A percentile compares a stretch with the other conserved stretches of the same genome.
These are phyloP conservation scores for Genyomyrus donnyi DNA, from an alignment of 2,113 vertebrate genomes.

Conservation along the genomic window DNA sequence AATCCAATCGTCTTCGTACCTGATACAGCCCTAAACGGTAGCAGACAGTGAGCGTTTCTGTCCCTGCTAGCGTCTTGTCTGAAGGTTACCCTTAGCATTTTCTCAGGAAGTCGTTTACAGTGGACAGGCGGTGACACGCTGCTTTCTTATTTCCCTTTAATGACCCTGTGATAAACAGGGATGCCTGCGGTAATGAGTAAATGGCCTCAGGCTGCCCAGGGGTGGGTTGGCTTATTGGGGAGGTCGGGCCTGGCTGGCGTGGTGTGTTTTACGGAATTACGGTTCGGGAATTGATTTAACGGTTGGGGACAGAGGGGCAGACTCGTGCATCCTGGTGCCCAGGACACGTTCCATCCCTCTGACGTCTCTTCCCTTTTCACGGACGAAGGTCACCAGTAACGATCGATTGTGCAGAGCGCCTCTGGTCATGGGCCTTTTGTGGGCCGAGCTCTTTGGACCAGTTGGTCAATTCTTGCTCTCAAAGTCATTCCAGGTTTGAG, in stretches of 20 bases:
- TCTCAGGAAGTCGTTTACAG: slow-evolving; percentile 16
- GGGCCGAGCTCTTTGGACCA: slow-evolving; percentile 35
- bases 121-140: background rate
- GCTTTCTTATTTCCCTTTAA: background rate
- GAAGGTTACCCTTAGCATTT: slow-evolving; percentile 27
- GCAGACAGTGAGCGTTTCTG: background rate
- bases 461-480: slow-evolving; percentile 44
- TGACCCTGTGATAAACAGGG: background rate
- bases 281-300: slow-evolving; percentile 52
- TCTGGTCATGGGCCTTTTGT: slow-evolving; percentile 36
- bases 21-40: background rate
- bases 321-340: slow-evolving; percentile 32
- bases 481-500: slow-evolving; percentile 52
- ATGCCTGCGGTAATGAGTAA: background rate
- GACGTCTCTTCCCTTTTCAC: slow-evolving; percentile 43
- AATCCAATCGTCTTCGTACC: background rate
- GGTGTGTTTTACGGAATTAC: slow-evolving; percentile 49
- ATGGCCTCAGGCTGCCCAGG: background rate
- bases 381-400: slow-evolving; percentile 55
- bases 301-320: slow-evolving; percentile 42
- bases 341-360: slow-evolving; percentile 43
- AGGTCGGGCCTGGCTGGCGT: background rate
- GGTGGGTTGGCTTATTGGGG: slow-evolving; percentile 28
- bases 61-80: background rate
- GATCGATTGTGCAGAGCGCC: slow-evolving; percentile 49